Base-by-base conservation (phyloP, 2,888 invertebrate genomes). In the Calliopum simillimum region DNA sequence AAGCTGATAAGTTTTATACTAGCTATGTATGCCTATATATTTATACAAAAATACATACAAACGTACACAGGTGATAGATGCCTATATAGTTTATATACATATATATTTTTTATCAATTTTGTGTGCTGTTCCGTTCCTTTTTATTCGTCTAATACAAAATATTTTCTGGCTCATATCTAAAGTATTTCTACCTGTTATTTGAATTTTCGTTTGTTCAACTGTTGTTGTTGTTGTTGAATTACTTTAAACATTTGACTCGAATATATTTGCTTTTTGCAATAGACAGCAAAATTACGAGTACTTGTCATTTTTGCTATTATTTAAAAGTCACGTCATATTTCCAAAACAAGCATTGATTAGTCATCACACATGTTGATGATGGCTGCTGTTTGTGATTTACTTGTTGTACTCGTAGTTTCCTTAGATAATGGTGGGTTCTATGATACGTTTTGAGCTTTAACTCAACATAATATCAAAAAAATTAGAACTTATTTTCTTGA, bases 281-380 rank as follows among this genome's bases (percentile, higher is more conserved):
- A 3, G 19, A 49, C n/a, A 49, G 19, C 23, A 21, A 55, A 33
- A 33, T 33, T 33, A 33, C 33, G 8, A 33, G 33, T 33, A 33
- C 33, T 64, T 64, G 21, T 49, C 51, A 33, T 1, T 64, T 14
- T 44, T 62, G 3, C 25, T 64, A 25, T 64, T 23, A 14, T 21
- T 53, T 19, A 23, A n/a, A 58, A 64, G 59, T 71, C 68, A 65
- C 65, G 71, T 69, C 71, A 69, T 61, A 33, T 43, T 61, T 61
- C 61, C 64, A 71, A 71, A 65, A 68, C 61, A 69, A 68, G 68
- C 61, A 5, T 33, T 61, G 56, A 68, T 71, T 71, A 71, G 68
- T 71, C 71, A 71, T 64, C 21, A 62, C 47, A 33, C 33, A 33
- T 33, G 33, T 8, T 33, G 33, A 8, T 8, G 33, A 8, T 33